These are phyloP conservation scores for Rhodophaea formosa DNA, from an alignment of 2,888 invertebrate genomes.

Conservation along the genomic window DNA sequence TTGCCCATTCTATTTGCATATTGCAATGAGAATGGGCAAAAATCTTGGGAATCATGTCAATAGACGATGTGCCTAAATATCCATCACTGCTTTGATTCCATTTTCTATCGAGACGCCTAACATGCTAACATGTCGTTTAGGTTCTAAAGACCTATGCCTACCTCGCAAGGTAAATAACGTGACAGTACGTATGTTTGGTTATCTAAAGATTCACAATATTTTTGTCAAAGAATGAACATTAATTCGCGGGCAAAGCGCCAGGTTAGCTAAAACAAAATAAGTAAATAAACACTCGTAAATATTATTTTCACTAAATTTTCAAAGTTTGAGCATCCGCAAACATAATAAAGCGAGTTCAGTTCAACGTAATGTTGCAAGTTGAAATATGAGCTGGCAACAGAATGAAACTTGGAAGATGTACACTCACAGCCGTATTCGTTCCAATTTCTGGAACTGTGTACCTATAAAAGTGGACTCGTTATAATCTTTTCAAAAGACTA, in stretches of 20 bases:
- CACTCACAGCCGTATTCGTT: slow-evolving; percentile 6
- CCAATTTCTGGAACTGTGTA: neutral
- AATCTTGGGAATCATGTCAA: no score
- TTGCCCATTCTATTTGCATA: no score
- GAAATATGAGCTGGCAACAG: slow-evolving; percentile 43
- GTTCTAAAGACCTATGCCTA: no score
- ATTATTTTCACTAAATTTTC: slow-evolving; percentile 24
- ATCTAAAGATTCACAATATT: no score
- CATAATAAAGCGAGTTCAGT: slow-evolving; percentile 38
- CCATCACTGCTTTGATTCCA: no score
- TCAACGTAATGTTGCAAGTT: slow-evolving; percentile 37
- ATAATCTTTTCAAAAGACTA: neutral
- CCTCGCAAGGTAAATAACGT: no score
- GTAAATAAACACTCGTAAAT: neutral
- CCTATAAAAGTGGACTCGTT: neutral
- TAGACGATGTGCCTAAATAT: no score
- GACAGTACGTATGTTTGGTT: no score
- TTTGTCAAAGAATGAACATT: neutral
- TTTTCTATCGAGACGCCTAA: no score
- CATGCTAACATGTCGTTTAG: no score
- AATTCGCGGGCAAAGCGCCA: no score
- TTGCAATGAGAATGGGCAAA: no score
- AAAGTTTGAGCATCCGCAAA: slow-evolving; percentile 30
- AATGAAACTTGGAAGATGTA: slow-evolving; percentile 44
- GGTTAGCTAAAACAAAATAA: neutral